Evolutionary conservation across 2,113 vertebrate genomes (phyloP), one percentile per base, ranked within the genome.

Genomic region (Proterorhinus semilunaris): DNA sequence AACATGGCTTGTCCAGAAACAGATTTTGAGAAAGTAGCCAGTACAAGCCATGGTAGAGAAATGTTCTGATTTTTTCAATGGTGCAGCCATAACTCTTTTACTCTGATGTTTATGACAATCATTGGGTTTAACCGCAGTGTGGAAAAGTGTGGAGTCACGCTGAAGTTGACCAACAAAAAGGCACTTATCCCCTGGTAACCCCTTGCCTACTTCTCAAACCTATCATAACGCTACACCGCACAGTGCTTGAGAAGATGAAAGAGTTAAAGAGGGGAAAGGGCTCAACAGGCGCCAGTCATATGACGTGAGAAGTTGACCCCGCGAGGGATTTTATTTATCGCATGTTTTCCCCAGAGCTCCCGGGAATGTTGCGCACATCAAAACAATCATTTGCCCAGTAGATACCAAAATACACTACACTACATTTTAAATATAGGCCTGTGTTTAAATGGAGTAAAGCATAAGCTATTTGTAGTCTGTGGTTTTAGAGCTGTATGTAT

Each of bases 251-350:
- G 72, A 58, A 66, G 50, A 15, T 65, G 48, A 86, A 84, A 52
- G 77, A 42, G 78, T 84, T 80, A 79, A 79, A 58, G 21, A 52
- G 48, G 51, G 10, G 55, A 68, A n/a, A 5, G 17, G 65, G 63
- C 44, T 36, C 52, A 84, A 67, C 83, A 85, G 84, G 82, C 73
- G 75, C 65, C 50, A 43, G 84, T 91, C 90, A 90, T 89, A 88
- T 88, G 90, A 91, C 77, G 11, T 10, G 1, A 53, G 65, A 63
- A 59, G 11, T 70, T 76, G 16, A 68, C 62, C 55, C 9, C 85
- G 72, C 58, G 48, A 74, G 65, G 63, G 71, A 58, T 79, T 13
- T 0, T 67, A 8, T 7, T n/a, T 6, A 49, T 45, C 78, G 67
- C 82, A 86, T 66, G 75, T 42, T 49, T 65, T 48, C 68, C 15